Conservation (phyloP, 2,113 vertebrate genomes). For the Numenius arquata region DNA sequence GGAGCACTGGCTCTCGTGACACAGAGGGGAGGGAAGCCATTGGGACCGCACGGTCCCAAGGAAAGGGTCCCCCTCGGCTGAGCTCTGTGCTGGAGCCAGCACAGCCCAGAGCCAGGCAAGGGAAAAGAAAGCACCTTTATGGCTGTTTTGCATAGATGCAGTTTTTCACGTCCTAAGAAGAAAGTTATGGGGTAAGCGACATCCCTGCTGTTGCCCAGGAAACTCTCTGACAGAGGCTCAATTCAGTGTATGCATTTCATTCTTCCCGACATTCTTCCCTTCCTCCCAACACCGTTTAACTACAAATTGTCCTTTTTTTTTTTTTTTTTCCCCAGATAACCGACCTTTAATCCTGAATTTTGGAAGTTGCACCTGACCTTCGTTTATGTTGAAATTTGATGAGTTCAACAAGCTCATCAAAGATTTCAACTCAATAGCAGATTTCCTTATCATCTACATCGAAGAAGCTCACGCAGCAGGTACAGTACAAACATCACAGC, state of each 20-base stretch:
- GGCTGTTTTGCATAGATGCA: neutral
- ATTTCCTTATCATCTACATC: slow-evolving; percentile 91
- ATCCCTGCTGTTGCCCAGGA: neutral
- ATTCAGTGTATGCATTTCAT: neutral
- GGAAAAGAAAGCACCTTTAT: neutral
- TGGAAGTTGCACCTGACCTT: slow-evolving; percentile 95
- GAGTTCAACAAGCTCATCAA: slow-evolving; percentile 88
- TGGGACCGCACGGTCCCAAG: neutral
- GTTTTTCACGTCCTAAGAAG: neutral
- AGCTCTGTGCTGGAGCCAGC: neutral
- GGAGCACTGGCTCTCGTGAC: neutral
- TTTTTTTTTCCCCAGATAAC: slow-evolving; percentile 65
- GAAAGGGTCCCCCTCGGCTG: neutral
- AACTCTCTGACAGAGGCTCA: neutral
- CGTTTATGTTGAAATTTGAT: slow-evolving; percentile 88
- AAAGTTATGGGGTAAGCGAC: neutral
- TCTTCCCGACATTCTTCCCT: neutral
- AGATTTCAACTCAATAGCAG: slow-evolving; percentile 83
- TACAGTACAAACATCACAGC: slow-evolving; percentile 45
- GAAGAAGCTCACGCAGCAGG: slow-evolving; percentile 91
- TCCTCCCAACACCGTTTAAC: neutral
- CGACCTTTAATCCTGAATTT: slow-evolving; percentile 89
- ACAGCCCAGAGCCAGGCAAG: neutral
- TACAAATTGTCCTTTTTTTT: neutral
- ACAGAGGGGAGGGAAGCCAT: neutral